Evolutionary conservation across 2,113 vertebrate species (phyloP), one percentile per base, ranked within the genome.

Genomic region (Prolemur simus): DNA sequence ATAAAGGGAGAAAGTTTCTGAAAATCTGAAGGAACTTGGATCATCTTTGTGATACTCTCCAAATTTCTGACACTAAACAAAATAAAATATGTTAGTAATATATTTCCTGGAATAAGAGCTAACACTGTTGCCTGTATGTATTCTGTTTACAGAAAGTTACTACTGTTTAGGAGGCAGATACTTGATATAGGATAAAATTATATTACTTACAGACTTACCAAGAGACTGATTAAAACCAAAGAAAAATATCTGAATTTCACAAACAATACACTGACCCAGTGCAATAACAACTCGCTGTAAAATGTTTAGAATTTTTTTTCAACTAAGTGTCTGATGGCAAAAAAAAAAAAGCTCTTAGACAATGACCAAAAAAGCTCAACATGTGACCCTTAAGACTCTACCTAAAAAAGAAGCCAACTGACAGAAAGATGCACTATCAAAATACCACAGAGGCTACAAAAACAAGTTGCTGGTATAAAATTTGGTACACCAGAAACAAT

Each of bases 11-110:
- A 99, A 99, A 1, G 99, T 99, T 98, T 99, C 99, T 1, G 99
- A 99, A 99, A 99, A 99, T 94, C 99, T 99, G 98, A 99, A 99
- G 94, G 99, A 99, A 98, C 99, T 99, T 39, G 99, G 99, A 94
- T 99, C 99, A 58, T 99, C 99, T 97, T 99, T 99, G 98, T 99
- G 99, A 97, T 99, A 99, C 86, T 99, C 99, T 98, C 99, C 99
- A 99, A 99, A 99, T 98, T 99, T 99, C 98, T 99, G 99, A 98
- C 99, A 99, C 99, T 99, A 86, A 54, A 98, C 69, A 52, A 98
- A 98, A 97, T 63, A 74, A 93, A 97, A 95, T 42, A 20, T 66
- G 37, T 96, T 86, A 97, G 92, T 37, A 71, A 94, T 69, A 8
- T 63, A 76, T 63, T 94, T 82, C 34, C 27, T 91, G 56, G 14